Evolutionary conservation across 1,140 invertebrate species (phyloP), one percentile per base, ranked within the genome.

Genomic region (Halesus radiatus): DNA sequence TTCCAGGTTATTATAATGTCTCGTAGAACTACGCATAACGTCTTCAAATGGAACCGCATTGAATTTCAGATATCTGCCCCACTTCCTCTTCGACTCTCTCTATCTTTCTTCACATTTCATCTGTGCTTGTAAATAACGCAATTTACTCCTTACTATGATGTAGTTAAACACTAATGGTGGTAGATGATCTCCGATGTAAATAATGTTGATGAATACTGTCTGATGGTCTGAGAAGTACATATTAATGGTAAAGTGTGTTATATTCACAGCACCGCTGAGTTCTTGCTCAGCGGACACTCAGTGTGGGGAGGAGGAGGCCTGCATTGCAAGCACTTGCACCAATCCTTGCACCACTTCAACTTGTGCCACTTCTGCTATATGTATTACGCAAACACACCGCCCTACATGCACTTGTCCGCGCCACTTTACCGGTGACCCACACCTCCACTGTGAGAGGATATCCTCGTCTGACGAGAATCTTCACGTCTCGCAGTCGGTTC

Each of bases 311-410:
- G 89, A 89, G 86, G 88, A 92, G 85, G 91, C 91, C 85, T 95
- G 94, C 89, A 88, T 93, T 85, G 88, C 89, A 82, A 90, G 90
- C 79, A 88, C 89, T 86, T 95, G 94, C 88, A 87, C 90, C 85
- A 92, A 94, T 89, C 92, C 92, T 80, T 95, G 94, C 87, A 89
- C 87, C 80, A 86, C 86, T 75, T 85, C 79, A 94, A 93, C 89
- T 90, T 90, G 53, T 94, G 94, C 86, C 84, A 87, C 73, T 68
- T 80, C 79, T 68, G 74, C 79, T 37, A 60, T 37, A 18, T 80
- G 78, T 58, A 73, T 23, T 54, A 88, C 91, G 80, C 86, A 88
- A 86, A 88, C 89, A 85, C 92, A 93, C 78, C 60, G 78, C 70
- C 78, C 53, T 1, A 10, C 56, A 56, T 79, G 92, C 84, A 86